Percentiles rank a stretch among this genome's conserved stretches.
phyloP scores from a whole-genome alignment of 2,797 vertebrate species.

The Acipenser ruthenus region DNA sequence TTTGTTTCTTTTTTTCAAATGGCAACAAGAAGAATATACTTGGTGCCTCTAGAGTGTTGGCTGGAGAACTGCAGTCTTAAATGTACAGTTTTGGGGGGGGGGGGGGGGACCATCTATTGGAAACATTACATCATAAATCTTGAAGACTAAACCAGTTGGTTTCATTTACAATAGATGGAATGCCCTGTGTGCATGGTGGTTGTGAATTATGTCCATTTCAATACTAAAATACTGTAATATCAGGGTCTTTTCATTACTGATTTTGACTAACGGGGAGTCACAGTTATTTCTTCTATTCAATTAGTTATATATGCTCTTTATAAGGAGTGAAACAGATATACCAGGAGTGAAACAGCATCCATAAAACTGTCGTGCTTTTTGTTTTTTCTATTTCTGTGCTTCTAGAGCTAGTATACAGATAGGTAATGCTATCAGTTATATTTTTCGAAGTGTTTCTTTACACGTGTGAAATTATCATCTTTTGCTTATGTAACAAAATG shows the following conservation, averaged over 20 bases:
- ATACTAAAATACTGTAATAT: slow-evolving; percentile 24
- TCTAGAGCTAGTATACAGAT: background rate
- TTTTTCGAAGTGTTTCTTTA: background rate
- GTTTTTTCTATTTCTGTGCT: background rate
- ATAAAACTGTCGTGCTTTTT: too few relatives aligned
- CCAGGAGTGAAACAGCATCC: too few relatives aligned
- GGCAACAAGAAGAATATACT: slow-evolving; percentile 36
- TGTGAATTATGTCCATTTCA: slow-evolving; percentile 9
- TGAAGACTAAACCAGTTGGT: slow-evolving; percentile 25
- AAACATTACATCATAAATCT: slow-evolving; percentile 20
- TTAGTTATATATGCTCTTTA: too few relatives aligned
- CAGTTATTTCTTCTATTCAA: too few relatives aligned
- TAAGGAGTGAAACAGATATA: too few relatives aligned
- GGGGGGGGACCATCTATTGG: slow-evolving; percentile 6
- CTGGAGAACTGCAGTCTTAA: slow-evolving; percentile 41
- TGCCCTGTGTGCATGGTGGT: slow-evolving; percentile 17
- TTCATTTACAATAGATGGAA: slow-evolving; percentile 20
- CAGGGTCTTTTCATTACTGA: slow-evolving; percentile 11
- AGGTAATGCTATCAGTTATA: background rate
- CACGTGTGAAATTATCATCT: too few relatives aligned
- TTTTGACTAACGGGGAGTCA: too few relatives aligned
- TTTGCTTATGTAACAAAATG: too few relatives aligned
- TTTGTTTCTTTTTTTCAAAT: slow-evolving; percentile 32
- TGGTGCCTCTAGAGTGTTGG: slow-evolving; percentile 31
- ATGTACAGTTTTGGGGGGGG: slow-evolving; percentile 22